Percentiles rank a stretch among this genome's conserved stretches.
phyloP scores from a whole-genome alignment of 2,888 invertebrate species.

The Galerucella nymphaeae region DNA sequence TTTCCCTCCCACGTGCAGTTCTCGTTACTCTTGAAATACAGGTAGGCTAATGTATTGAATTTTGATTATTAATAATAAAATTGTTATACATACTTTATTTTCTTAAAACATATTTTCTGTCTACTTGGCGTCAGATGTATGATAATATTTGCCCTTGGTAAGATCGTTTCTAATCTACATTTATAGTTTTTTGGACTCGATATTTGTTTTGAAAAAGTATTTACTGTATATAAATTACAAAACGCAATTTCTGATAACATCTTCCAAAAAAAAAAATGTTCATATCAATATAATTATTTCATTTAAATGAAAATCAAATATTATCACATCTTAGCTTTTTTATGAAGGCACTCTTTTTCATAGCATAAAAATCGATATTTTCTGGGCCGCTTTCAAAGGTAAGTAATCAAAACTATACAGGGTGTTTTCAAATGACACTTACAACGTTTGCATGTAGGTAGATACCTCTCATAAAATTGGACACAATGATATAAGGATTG shows the following conservation, averaged over 20 bases:
- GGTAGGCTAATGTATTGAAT: neutral
- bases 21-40: too few relatives aligned
- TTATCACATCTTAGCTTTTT: too few relatives aligned
- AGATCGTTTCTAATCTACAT: neutral
- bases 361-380: too few relatives aligned
- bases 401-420: too few relatives aligned
- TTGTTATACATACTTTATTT: neutral
- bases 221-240: neutral
- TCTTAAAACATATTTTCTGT: neutral
- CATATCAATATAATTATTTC: neutral
- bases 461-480: too few relatives aligned
- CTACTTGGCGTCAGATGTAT: neutral
- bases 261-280: neutral
- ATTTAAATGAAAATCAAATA: neutral
- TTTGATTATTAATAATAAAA: neutral
- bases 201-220: neutral
- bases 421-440: too few relatives aligned
- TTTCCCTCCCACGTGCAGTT: too few relatives aligned
- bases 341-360: too few relatives aligned
- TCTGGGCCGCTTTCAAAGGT: too few relatives aligned
- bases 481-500: too few relatives aligned
- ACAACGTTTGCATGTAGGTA: too few relatives aligned
- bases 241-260: neutral
- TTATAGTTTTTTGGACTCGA: neutral
- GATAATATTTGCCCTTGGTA: neutral